Evolutionary conservation across 2,888 invertebrate genomes (phyloP).

Genomic region (Tuberolachnus salignus): DNA sequence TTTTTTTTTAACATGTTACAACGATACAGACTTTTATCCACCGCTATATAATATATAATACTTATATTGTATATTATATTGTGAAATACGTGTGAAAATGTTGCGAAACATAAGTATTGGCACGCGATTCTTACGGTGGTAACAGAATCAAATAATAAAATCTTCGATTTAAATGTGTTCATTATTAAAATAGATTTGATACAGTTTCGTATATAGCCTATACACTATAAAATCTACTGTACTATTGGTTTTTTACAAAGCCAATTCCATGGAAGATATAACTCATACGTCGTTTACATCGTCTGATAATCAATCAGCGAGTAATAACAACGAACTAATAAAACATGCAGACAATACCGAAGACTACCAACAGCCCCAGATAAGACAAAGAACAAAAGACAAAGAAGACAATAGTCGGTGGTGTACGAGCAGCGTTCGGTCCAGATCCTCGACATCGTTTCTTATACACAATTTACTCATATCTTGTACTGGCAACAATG

Average conservation of each 20-base stretch:
- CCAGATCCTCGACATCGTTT: conserved; percentile 50
- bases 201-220: not conserved
- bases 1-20: not conserved
- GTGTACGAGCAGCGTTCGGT: conserved; percentile 41
- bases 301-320: not conserved
- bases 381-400: conserved; percentile 56
- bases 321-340: conserved; percentile 5
- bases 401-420: conserved; percentile 7
- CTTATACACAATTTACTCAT: conserved; percentile 50
- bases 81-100: conserved; percentile 52
- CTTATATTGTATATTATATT: conserved; percentile 23
- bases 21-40: not conserved
- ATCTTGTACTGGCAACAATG: conserved; percentile 27
- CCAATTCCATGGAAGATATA: conserved; percentile 30
- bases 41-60: conserved; percentile 11
- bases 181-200: conserved; percentile 20
- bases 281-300: not conserved
- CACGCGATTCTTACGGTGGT: conserved; percentile 52
- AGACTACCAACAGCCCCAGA: conserved; percentile 18
- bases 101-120: conserved; percentile 47
- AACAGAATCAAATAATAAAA: conserved; percentile 8
- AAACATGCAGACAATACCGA: conserved; percentile 7
- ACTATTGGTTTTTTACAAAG: conserved; percentile 15
- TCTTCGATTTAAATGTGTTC: not conserved
- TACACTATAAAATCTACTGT: not conserved